Conservation (phyloP, 2,113 vertebrate genomes). For the Helogale parvula region DNA sequence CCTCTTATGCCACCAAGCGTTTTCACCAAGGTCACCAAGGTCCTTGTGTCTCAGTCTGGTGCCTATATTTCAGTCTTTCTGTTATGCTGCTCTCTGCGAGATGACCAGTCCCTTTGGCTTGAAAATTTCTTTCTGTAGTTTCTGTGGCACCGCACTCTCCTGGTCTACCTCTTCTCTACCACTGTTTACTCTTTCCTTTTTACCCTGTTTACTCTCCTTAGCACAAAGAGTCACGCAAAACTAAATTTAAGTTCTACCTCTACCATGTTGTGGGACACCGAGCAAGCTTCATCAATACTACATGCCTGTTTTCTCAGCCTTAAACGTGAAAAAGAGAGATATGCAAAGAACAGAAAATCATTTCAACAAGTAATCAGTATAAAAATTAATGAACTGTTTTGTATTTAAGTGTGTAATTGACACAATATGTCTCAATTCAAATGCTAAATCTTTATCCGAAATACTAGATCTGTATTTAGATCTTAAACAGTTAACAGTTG, state of each 20-base stretch:
- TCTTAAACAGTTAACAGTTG: conserved; percentile 28
- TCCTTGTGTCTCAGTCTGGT: not conserved
- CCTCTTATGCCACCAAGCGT: not conserved
- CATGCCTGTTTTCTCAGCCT: conserved; percentile 20
- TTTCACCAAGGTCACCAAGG: not conserved
- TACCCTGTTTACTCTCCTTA: not conserved
- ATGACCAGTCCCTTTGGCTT: not conserved
- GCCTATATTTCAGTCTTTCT: not conserved
- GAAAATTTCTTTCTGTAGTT: not conserved
- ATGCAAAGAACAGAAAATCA: not conserved
- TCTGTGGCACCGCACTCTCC: not conserved
- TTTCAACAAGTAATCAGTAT: conserved; percentile 34
- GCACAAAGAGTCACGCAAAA: not conserved
- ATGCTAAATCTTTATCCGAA: conserved; percentile 42
- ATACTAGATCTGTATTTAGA: conserved; percentile 8
- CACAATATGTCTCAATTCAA: not conserved
- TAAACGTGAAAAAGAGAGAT: not conserved
- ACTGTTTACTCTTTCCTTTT: not conserved
- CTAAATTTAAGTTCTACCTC: not conserved
- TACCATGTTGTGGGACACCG: not conserved
- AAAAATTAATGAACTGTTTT: conserved; percentile 28
- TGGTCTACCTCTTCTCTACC: not conserved
- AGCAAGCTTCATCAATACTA: not conserved
- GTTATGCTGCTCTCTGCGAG: not conserved
- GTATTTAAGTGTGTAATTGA: conserved; percentile 36